Base-by-base conservation (phyloP, 35 echinoderm and acorn worm species). In the Apostichopus californicus region DNA sequence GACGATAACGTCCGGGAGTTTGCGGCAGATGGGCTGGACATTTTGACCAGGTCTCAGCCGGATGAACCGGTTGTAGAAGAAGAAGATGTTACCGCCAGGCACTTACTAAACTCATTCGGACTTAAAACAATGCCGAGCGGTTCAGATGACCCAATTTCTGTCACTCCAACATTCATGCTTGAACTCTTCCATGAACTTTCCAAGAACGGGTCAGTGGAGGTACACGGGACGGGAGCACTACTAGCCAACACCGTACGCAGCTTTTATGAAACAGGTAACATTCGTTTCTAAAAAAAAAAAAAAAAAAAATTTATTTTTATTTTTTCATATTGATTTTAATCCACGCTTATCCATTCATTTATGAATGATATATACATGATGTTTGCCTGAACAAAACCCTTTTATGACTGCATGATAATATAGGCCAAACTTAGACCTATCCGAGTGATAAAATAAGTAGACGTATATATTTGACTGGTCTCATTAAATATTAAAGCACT, bases 201-300 rank as follows among this genome's bases (percentile, higher is more conserved):
- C 6, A 58, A 89, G 63, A 89, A 58, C n/a, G 86, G 86, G 63
- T 18, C 61, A 12, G 68, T 89, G 5, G 63, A 73, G n/a, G 80
- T 14, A 1, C 22, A 52, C 5, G 14, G 63, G 3, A 15, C 20
- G 12, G 86, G 64, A 89, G 9, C 63, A 8, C 86, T 72, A 1
- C 46, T n/a, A 21, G 86, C 86, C 10, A 89, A 89, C 57, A 89
- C 86, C 3, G 86, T 89, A 9, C 60, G 86, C 5, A 89, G 86
- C 26, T 89, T 89, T 89, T 89, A 89, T 28, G 86, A 89, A 52
- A 89, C 86, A 68, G 86, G 86, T 89, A 72, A 63, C 17, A 17
- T 11, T 17, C 8, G 1, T 24, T 17, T 17, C 0, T 17, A 78
- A 61, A n/a, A n/a, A n/a, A n/a, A n/a, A n/a, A n/a, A n/a, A n/a